Percentiles rank a stretch among this genome's conserved stretches.
Conservation (phyloP, 2,113 vertebrate species). For the Alosa alosa region DNA sequence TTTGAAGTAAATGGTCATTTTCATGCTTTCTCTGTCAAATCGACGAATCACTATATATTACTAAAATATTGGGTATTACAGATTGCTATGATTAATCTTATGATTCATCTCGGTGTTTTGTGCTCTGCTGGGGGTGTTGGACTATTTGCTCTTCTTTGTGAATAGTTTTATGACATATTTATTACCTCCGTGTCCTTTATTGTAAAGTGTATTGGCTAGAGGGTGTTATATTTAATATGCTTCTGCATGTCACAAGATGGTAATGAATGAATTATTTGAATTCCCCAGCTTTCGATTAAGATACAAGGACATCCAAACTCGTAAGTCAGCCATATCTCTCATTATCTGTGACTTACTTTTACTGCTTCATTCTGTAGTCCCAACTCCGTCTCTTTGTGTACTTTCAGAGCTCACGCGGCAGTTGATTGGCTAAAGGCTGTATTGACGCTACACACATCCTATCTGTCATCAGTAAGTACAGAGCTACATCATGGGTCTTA, state of each 20-base stretch:
- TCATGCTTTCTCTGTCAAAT: too few relatives aligned
- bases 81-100: neutral
- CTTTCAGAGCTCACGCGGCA: constrained; percentile 82
- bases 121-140: neutral
- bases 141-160: neutral
- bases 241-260: neutral
- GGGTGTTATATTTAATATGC: too few relatives aligned
- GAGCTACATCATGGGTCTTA: neutral
- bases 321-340: constrained; percentile 68
- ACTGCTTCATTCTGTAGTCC: neutral
- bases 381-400: neutral
- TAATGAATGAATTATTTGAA: constrained; percentile 25
- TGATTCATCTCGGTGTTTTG: neutral
- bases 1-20: too few relatives aligned
- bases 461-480: constrained; percentile 89
- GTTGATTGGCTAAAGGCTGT: constrained; percentile 92
- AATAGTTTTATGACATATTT: neutral
- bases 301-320: constrained; percentile 88
- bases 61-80: neutral
- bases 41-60: too few relatives aligned
- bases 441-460: constrained; percentile 89
- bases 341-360: neutral
- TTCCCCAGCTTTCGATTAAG: constrained; percentile 82
- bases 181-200: too few relatives aligned
- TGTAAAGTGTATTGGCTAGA: too few relatives aligned